Evolutionary conservation across 2,888 invertebrate genomes (phyloP).

Genomic region (Oegoconia quadripuncta): DNA sequence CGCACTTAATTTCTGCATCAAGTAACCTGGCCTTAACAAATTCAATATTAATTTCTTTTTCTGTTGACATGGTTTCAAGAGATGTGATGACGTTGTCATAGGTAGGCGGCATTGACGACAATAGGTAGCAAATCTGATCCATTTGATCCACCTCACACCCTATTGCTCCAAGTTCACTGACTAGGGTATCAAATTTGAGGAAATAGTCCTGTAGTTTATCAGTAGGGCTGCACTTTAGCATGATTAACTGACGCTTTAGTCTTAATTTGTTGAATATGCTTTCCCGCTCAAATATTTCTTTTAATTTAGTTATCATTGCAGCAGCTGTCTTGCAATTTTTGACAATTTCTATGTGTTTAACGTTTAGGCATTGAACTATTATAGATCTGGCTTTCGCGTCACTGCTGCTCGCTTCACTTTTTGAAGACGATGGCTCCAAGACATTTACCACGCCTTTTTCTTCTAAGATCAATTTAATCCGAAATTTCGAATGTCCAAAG

Average conservation of each 20-base stretch:
- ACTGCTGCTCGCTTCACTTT: too few species aligned
- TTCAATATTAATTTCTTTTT: too few species aligned
- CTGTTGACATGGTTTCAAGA: too few species aligned
- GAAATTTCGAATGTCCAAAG: background rate
- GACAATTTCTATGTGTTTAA: background rate
- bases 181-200: background rate
- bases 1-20: too few species aligned
- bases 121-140: too few species aligned
- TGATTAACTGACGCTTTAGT: background rate
- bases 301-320: background rate
- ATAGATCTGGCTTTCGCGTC: background rate
- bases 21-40: too few species aligned
- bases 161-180: too few species aligned
- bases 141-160: too few species aligned
- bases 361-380: background rate
- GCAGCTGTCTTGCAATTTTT: background rate
- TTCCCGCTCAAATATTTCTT: background rate
- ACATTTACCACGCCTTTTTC: too few species aligned
- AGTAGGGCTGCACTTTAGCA: background rate
- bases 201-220: background rate
- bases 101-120: too few species aligned
- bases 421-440: too few species aligned
- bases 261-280: background rate
- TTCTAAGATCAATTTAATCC: background rate
- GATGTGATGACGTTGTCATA: too few species aligned